Evolutionary conservation across 2,797 vertebrate species (phyloP).

Genomic region (Gouania willdenowi): DNA sequence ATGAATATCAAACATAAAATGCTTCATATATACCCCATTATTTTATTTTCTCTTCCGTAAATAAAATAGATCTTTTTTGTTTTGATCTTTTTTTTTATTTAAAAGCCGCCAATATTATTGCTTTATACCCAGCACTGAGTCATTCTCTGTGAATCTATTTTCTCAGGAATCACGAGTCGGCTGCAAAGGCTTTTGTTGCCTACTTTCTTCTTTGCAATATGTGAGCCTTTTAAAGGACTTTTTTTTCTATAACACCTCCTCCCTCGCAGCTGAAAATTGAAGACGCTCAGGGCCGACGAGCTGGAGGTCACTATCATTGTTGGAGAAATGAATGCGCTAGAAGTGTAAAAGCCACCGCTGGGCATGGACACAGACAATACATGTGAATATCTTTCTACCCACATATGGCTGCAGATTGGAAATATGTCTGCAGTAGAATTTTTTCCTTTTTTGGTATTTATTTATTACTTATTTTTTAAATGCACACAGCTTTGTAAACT

Average conservation of each 20-base stretch:
- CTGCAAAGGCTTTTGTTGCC: conserved; percentile 12
- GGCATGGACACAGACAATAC: conserved; percentile 18
- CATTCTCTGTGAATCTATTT: too few relatives aligned
- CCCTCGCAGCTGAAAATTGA: conserved; percentile 45
- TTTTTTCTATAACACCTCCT: conserved; percentile 33
- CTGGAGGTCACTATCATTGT: conserved; percentile 61
- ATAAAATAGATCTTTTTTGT: too few relatives aligned
- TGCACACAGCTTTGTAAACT: too few relatives aligned
- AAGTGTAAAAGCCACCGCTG: conserved; percentile 28
- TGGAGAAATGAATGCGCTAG: conserved; percentile 47
- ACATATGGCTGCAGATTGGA: conserved; percentile 13
- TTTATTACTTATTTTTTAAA: too few relatives aligned
- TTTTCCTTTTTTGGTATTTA: too few relatives aligned
- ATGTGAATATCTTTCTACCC: conserved; percentile 1
- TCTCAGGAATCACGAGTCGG: conserved; percentile 38
- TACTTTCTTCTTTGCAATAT: conserved; percentile 28
- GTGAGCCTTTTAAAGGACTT: conserved; percentile 34
- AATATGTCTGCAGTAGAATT: conserved; percentile 11
- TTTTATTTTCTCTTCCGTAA: too few relatives aligned
- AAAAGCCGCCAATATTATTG: too few relatives aligned
- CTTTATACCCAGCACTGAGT: too few relatives aligned
- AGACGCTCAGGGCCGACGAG: conserved; percentile 40
- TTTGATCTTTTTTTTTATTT: too few relatives aligned
- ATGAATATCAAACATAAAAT: too few relatives aligned
- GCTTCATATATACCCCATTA: too few relatives aligned